Evolutionary conservation across 2,113 vertebrate species (phyloP), one percentile per base, ranked within the genome.

Genomic region (Perca flavescens): DNA sequence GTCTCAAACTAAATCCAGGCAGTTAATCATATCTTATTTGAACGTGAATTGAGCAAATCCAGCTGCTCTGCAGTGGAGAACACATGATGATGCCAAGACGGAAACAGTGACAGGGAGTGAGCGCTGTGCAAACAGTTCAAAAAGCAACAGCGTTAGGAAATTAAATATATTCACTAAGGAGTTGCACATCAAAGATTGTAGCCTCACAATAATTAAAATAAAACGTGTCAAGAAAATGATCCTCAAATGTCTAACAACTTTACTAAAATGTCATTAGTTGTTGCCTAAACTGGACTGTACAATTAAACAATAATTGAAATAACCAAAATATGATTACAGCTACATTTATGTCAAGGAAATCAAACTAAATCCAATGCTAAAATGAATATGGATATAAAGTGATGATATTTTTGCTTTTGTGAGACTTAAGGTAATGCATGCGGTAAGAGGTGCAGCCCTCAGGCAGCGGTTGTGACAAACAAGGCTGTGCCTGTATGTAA

Each of bases 401-500:
- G 34, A 43, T 12, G 22, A 25, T 49, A 6, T 68, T 31, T 34
- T 6, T 17, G 2, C 10, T 50, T 47, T 28, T 43, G 34, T 73
- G 19, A 49, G 21, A 50, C 36, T 40, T 40, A 25, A 43, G n/a
- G 46, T 54, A 9, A 46, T 53, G 15, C 47, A 46, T 17, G 25
- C 11, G 50, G 31, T 43, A 8, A 22, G 17, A 65, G 21, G 52
- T 71, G 47, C 31, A 50, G 58, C 71, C 63, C 36, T 53, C 16
- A 75, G 67, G 34, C 46, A 69, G n/a, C 21, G 8, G 14, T 56
- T 81, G 46, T 52, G 61, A 85, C 25, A 79, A 79, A 79, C 58
- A 66, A 69, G 19, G 34, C 60, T 72, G 40, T 22, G 49, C 19
- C 31, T 71, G 47, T 46, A 67, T 78, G 72, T 75, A 77, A 34